Base-by-base conservation (phyloP, 2,888 invertebrate species). In the Nysson spinosus region DNA sequence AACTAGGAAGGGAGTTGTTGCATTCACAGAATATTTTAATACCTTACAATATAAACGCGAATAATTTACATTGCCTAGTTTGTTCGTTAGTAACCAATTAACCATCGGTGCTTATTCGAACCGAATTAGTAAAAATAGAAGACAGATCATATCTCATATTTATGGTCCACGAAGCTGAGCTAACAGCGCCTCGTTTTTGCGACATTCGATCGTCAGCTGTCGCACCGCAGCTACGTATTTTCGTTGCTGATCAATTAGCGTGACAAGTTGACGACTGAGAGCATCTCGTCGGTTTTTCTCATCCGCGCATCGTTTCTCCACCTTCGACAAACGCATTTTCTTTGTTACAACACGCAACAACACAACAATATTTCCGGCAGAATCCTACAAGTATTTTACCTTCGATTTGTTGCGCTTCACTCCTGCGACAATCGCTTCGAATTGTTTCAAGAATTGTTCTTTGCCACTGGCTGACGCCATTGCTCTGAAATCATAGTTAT, bases 361-460 rank as follows among this genome's bases (percentile, higher is more conserved):
- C n/a, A n/a, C n/a, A n/a, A n/a, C n/a, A n/a, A n/a, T n/a, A n/a
- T n/a, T n/a, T n/a, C n/a, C n/a, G n/a, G n/a, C n/a, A n/a, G n/a
- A n/a, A n/a, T n/a, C n/a, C n/a, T n/a, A n/a, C n/a, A n/a, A n/a
- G n/a, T n/a, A n/a, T n/a, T 20, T 60, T 58, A 95, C 94, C 88
- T 95, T 96, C 26, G 89, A 89, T 79, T 95, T 94, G 28, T 95
- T 96, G 81, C 93, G 94, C 82, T 94, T 93, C n/a, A 98, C 94
- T 78, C 96, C 95, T 22, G 95, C 94, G 1, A 96, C 94, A 81
- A 97, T 97, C 11, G 92, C 91, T 83, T 97, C 95, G 81, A 98
- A 94, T 86, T 98, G 97, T 58, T 93, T 91, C 82, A 97, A 90
- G 85, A 98, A 98, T 83, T 97, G 95, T 80, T 96, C 96, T 77